Percentiles rank a stretch among this genome's conserved stretches.
Evolutionary conservation across 2,888 invertebrate species (phyloP).

Genomic region (Andrena chrysosceles): DNA sequence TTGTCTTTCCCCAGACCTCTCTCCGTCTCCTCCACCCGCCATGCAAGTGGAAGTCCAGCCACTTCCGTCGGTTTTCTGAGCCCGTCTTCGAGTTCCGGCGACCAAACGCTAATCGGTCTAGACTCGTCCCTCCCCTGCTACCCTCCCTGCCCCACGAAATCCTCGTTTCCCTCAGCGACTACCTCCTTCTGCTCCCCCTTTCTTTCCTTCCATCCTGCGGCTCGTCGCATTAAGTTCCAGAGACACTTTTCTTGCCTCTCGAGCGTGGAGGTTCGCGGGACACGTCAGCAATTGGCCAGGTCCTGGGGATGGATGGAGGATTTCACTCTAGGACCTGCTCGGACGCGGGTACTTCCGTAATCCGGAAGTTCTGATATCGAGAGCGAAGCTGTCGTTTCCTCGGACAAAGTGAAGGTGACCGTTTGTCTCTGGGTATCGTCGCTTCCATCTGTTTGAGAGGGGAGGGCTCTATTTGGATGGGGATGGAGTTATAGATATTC

Average conservation of each 20-base stretch:
- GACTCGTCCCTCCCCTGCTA: slow-evolving; percentile 70
- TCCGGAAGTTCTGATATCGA: slow-evolving; percentile 51
- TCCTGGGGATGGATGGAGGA: slow-evolving; percentile 60
- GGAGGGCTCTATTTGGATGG: too few relatives aligned
- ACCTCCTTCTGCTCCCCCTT: not conserved
- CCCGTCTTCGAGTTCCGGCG: slow-evolving; percentile 75
- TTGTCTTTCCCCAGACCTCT: slow-evolving; percentile 77
- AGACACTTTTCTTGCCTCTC: slow-evolving; percentile 63
- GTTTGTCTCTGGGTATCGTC: slow-evolving; percentile 13
- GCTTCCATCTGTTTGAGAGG: not conserved
- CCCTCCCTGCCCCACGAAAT: slow-evolving; percentile 52
- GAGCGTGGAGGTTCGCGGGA: slow-evolving; percentile 46
- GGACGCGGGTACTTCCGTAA: slow-evolving; percentile 33
- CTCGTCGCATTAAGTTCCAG: slow-evolving; percentile 18
- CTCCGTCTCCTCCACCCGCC: slow-evolving; percentile 41
- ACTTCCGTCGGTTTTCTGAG: slow-evolving; percentile 75
- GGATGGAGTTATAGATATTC: too few relatives aligned
- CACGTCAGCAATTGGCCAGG: slow-evolving; percentile 65
- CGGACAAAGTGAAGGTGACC: slow-evolving; percentile 27
- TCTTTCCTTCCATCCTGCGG: slow-evolving; percentile 1
- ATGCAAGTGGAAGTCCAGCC: slow-evolving; percentile 67
- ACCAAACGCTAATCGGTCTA: slow-evolving; percentile 82
- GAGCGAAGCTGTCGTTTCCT: slow-evolving; percentile 25
- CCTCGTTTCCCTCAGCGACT: slow-evolving; percentile 48
- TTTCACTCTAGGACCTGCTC: slow-evolving; percentile 50